Conservation (phyloP, 2,113 vertebrate species). For the Gadus chalcogrammus region DNA sequence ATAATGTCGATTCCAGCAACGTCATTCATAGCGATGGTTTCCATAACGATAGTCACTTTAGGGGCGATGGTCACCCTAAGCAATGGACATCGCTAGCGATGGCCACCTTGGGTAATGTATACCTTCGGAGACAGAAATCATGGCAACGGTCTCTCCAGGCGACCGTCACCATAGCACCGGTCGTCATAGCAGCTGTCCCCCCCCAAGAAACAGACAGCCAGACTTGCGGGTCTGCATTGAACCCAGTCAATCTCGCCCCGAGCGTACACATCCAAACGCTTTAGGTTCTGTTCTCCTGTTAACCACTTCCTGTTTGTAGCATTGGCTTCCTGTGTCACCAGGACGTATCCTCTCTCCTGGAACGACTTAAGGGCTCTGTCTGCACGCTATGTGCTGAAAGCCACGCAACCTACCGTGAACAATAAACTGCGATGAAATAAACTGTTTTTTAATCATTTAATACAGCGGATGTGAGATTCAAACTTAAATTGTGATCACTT, state of each 20-base stretch:
- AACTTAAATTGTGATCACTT: constrained; percentile 57
- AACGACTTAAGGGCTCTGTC: constrained; percentile 76
- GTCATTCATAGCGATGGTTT: no score
- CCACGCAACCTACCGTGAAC: constrained; percentile 25
- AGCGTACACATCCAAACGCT: neutral
- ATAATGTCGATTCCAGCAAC: no score
- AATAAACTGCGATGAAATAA: constrained; percentile 25
- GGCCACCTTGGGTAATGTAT: neutral
- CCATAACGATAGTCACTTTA: no score
- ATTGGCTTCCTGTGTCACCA: constrained; percentile 60
- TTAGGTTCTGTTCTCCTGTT: constrained; percentile 32
- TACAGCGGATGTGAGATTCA: constrained; percentile 30
- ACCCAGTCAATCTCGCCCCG: no score
- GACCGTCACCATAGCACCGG: no score
- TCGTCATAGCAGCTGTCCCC: no score
- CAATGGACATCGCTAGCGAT: no score
- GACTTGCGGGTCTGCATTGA: no score
- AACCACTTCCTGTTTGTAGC: constrained; percentile 51
- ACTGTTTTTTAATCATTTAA: constrained; percentile 55
- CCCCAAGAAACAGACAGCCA: no score
- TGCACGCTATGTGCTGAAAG: constrained; percentile 42
- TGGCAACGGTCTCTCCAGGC: no score
- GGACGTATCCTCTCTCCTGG: constrained; percentile 51
- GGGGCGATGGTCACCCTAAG: no score
- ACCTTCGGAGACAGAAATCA: neutral